Conservation (phyloP, 2,113 vertebrate species). For the Ophiodon elongatus region DNA sequence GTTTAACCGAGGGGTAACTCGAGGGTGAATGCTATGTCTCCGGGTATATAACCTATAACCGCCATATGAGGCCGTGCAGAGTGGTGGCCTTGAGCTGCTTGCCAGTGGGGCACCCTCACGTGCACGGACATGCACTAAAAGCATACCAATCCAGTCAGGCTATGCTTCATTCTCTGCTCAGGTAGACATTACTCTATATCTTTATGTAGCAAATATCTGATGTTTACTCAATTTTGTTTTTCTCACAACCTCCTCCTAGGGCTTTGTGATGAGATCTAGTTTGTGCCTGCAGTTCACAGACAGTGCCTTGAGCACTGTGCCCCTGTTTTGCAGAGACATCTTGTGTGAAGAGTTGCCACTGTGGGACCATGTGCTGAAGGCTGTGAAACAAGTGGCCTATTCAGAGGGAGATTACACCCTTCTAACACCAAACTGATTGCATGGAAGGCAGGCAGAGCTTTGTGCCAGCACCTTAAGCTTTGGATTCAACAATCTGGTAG, state of each 20-base stretch:
- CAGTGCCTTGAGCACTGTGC: neutral
- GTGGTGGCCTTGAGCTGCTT: too few relatives aligned
- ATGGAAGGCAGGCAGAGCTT: conserved; percentile 26
- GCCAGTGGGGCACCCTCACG: too few relatives aligned
- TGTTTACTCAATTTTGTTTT: neutral
- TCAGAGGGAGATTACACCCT: conserved; percentile 61
- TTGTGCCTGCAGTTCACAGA: neutral
- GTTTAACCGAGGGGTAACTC: neutral
- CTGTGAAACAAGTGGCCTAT: conserved; percentile 55
- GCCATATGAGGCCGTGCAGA: neutral
- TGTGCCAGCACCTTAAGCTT: conserved; percentile 50
- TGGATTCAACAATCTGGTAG: conserved; percentile 27
- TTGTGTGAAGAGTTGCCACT: conserved; percentile 2
- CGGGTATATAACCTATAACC: neutral
- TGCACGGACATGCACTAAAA: too few relatives aligned
- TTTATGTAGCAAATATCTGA: neutral
- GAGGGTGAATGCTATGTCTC: neutral
- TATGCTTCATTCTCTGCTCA: neutral
- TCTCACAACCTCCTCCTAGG: neutral
- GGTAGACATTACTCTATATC: neutral
- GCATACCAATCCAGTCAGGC: too few relatives aligned
- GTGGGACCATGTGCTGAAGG: conserved; percentile 26
- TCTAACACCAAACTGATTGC: conserved; percentile 27
- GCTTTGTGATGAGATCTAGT: too few relatives aligned
- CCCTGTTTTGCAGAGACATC: conserved; percentile 2